Percentiles rank a stretch among this genome's conserved stretches.
Conservation (phyloP, 2,797 vertebrate species). For the Euthynnus affinis region DNA sequence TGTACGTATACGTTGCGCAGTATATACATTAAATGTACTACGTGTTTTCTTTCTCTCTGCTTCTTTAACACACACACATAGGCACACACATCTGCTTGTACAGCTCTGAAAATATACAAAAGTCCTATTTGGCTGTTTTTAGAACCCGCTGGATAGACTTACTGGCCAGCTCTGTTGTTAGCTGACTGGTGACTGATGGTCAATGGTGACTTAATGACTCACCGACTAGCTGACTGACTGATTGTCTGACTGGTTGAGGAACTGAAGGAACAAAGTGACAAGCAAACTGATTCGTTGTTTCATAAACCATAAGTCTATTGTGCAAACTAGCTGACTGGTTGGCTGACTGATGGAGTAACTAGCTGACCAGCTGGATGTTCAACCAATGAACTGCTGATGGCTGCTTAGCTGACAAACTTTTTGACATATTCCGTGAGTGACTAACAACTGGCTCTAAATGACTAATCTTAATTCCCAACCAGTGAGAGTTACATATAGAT, state of each 20-base stretch:
- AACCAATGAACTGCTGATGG: neutral
- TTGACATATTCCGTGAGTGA: conserved; percentile 9
- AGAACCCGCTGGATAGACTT: conserved; percentile 1
- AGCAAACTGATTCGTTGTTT: neutral
- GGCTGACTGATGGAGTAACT: neutral
- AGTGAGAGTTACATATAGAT: neutral
- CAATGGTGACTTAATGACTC: conserved; percentile 11
- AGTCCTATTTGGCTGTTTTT: conserved; percentile 48
- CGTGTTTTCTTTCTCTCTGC: conserved; percentile 25
- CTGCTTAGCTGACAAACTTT: neutral
- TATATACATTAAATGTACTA: conserved; percentile 44
- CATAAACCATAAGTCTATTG: neutral
- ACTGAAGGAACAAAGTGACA: neutral
- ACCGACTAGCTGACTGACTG: conserved; percentile 9
- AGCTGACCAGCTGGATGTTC: neutral
- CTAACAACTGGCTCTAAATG: too few species aligned
- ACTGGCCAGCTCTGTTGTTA: conserved; percentile 9
- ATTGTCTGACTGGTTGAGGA: conserved; percentile 35
- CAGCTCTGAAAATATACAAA: conserved; percentile 82
- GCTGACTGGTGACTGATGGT: neutral
- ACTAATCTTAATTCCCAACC: neutral
- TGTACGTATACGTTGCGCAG: conserved; percentile 26
- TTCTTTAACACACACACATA: conserved; percentile 29
- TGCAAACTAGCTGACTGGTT: neutral
- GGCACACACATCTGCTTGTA: conserved; percentile 34